Percentiles rank a stretch among this genome's conserved stretches.
These are phyloP conservation scores for Lepidurus couesii DNA, from an alignment of 1,140 invertebrate genomes.

Conservation along the genomic window DNA sequence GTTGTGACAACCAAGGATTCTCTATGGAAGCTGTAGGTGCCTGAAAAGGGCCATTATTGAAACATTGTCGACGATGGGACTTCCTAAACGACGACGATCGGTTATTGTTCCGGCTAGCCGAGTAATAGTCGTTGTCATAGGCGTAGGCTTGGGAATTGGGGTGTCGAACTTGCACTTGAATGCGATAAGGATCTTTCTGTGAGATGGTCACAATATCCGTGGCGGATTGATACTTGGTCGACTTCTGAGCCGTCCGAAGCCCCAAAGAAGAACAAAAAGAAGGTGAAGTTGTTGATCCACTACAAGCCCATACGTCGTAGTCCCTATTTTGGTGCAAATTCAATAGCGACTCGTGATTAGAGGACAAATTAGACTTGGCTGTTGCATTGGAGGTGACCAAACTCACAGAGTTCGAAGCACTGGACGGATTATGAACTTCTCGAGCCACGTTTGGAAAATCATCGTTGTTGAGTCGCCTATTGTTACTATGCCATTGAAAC, in stretches of 20 bases:
- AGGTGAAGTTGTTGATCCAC: background rate
- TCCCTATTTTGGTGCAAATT: background rate
- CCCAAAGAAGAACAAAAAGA: too few species aligned
- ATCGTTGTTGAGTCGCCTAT: background rate
- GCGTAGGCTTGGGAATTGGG: background rate
- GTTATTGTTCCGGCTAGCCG: background rate
- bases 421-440: background rate
- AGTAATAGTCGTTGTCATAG: background rate
- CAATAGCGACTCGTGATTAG: background rate
- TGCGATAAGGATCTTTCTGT: background rate
- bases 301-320: background rate
- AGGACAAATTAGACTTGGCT: background rate
- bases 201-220: background rate
- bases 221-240: background rate
- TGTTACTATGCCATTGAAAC: background rate
- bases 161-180: background rate
- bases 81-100: background rate
- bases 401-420: background rate
- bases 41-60: background rate
- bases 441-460: background rate
- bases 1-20: background rate
- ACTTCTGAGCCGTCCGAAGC: background rate
- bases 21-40: background rate
- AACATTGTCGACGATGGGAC: background rate
- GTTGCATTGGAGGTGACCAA: background rate